Evolutionary conservation across 92 coral and sea anemone genomes (phyloP).

Genomic region (Galaxea fascicularis): DNA sequence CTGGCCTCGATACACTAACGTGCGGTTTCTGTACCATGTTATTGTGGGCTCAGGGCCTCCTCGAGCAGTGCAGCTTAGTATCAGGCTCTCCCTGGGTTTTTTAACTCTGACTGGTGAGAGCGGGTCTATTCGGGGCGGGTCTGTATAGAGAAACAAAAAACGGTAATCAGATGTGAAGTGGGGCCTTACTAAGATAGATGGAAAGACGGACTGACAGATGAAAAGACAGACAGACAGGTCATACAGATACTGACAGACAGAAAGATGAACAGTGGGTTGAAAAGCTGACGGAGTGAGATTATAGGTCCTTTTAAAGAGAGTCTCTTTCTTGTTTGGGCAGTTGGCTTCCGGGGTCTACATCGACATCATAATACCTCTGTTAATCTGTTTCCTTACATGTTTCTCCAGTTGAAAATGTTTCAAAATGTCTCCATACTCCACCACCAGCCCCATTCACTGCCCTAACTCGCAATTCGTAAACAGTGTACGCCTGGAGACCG

Average conservation of each 20-base stretch:
- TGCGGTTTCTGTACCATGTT: slow-evolving; percentile 45
- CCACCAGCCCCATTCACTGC: slow-evolving; percentile 55
- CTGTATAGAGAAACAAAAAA: background rate
- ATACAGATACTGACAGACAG: background rate
- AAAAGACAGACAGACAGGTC: background rate
- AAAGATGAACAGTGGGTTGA: background rate
- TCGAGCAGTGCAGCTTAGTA: slow-evolving; percentile 34
- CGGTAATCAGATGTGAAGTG: background rate
- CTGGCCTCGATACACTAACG: slow-evolving; percentile 21
- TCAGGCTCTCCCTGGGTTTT: slow-evolving; percentile 14
- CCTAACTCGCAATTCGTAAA: slow-evolving; percentile 38
- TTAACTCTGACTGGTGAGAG: slow-evolving; percentile 5
- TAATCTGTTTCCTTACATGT: slow-evolving; percentile 25
- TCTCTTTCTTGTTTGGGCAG: too few species aligned
- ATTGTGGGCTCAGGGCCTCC: slow-evolving; percentile 60
- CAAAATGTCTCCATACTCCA: slow-evolving; percentile 38
- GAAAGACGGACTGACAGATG: background rate
- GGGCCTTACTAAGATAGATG: too few species aligned
- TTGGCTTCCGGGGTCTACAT: too few species aligned
- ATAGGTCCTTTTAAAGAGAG: too few species aligned
- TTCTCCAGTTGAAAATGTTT: slow-evolving; percentile 40
- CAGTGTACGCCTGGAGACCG: slow-evolving; percentile 34
- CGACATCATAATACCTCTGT: background rate
- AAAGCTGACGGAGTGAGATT: background rate
- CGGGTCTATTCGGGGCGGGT: slow-evolving; percentile 33